phyloP scores from a whole-genome alignment of 2,888 invertebrate genomes.

The Mesopsocus fuscifrons region DNA sequence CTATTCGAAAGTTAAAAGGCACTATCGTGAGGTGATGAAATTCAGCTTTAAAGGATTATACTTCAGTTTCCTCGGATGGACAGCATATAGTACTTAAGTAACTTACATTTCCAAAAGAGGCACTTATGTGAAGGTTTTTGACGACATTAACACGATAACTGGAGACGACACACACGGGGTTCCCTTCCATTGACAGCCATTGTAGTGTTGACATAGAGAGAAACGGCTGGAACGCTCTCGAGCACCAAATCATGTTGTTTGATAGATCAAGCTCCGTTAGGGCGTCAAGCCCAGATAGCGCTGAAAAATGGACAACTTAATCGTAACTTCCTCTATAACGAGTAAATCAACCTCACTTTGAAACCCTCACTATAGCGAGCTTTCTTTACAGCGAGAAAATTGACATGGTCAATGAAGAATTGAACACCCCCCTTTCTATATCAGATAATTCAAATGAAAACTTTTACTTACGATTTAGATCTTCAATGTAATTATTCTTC shows the following conservation, averaged over 20 bases:
- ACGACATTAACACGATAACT: constrained; percentile 34
- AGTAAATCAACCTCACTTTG: neutral
- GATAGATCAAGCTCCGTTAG: constrained; percentile 39
- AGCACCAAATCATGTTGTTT: constrained; percentile 40
- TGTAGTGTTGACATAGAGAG: constrained; percentile 32
- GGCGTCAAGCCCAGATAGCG: constrained; percentile 16
- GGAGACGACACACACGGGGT: constrained; percentile 40
- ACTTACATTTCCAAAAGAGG: constrained; percentile 28
- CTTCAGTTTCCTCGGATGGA: too few species aligned
- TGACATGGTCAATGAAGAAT: too few species aligned
- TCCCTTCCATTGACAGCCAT: constrained; percentile 35
- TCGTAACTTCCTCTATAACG: neutral
- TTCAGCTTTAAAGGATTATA: too few species aligned
- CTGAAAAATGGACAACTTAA: constrained; percentile 7
- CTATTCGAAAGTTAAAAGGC: too few species aligned
- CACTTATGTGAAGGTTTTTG: constrained; percentile 34
- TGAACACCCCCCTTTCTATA: too few species aligned
- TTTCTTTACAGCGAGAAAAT: too few species aligned
- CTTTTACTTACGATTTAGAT: constrained; percentile 27
- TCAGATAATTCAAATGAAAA: too few species aligned
- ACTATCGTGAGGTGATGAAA: too few species aligned
- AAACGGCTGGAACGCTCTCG: constrained; percentile 33
- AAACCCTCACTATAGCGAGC: too few species aligned
- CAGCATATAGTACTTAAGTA: too few species aligned
- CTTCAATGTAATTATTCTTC: constrained; percentile 43